Percentiles rank a stretch among this genome's conserved stretches.
Evolutionary conservation across 1,140 invertebrate genomes (phyloP).

Genomic region (Oscheius sp.): DNA sequence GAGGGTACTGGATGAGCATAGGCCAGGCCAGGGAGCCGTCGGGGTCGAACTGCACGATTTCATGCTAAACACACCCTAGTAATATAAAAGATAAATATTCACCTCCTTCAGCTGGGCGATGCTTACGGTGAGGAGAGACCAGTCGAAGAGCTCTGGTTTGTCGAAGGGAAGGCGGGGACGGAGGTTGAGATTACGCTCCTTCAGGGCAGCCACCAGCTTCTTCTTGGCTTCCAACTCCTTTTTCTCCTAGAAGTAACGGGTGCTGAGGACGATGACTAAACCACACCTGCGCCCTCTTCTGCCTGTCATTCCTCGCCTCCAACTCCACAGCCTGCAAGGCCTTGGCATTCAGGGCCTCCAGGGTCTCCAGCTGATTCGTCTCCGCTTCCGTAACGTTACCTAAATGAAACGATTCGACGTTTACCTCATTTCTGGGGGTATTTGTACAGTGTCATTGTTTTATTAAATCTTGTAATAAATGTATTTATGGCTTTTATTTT

Average conservation of each 20-base stretch:
- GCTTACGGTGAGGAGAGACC: constrained; percentile 8
- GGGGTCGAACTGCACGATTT: constrained; percentile 67
- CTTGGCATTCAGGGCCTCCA: constrained; percentile 28
- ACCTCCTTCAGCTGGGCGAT: constrained; percentile 13
- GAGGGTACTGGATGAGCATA: constrained; percentile 77
- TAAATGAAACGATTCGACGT: too few species aligned
- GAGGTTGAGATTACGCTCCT: constrained; percentile 37
- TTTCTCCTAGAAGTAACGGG: constrained; percentile 20
- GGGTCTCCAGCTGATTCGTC: constrained; percentile 16
- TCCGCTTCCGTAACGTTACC: constrained; percentile 27
- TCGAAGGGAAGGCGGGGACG: constrained; percentile 40
- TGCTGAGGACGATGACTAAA: constrained; percentile 20
- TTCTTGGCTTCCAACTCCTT: constrained; percentile 29
- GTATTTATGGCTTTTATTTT: too few species aligned
- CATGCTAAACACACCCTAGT: too few species aligned
- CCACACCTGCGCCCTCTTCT: constrained; percentile 19
- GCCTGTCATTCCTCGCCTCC: constrained; percentile 42
- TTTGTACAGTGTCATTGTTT: too few species aligned
- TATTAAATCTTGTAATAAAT: too few species aligned
- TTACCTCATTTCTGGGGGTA: too few species aligned
- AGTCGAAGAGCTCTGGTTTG: constrained; percentile 39
- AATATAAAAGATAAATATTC: background rate
- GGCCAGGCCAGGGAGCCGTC: constrained; percentile 71
- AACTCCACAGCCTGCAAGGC: constrained; percentile 3
- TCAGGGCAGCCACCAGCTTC: constrained; percentile 36